A percentile compares a stretch with the other conserved stretches of the same genome.
Conservation (phyloP, 2,113 vertebrate genomes). For the Garra rufa region DNA sequence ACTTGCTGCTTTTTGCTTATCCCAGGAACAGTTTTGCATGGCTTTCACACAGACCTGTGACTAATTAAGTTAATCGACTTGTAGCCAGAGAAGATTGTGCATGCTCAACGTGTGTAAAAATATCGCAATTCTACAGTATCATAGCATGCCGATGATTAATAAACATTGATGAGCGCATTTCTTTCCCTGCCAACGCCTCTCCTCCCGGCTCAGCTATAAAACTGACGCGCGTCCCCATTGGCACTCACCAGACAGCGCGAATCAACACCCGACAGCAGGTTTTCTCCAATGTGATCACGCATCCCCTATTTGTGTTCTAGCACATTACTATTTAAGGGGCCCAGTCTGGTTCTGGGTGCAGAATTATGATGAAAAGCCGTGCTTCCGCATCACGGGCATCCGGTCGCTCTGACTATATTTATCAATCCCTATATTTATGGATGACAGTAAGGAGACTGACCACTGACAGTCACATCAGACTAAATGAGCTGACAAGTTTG, state of each 20-base stretch:
- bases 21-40: constrained; percentile 55
- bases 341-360: constrained; percentile 38
- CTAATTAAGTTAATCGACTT: constrained; percentile 62
- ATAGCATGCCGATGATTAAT: constrained; percentile 64
- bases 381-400: constrained; percentile 7
- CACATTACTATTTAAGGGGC: constrained; percentile 56
- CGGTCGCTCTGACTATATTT: constrained; percentile 17
- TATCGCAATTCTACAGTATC: constrained; percentile 63
- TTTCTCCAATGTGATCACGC: constrained; percentile 59
- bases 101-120: constrained; percentile 58
- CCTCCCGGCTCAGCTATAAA: constrained; percentile 58
- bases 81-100: constrained; percentile 53
- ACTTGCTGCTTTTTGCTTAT: constrained; percentile 61
- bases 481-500: neutral
- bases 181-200: constrained; percentile 66
- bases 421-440: constrained; percentile 1
- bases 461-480: constrained; percentile 5
- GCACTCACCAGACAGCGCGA: constrained; percentile 62
- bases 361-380: constrained; percentile 33
- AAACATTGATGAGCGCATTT: constrained; percentile 65
- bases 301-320: constrained; percentile 56
- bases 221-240: constrained; percentile 61
- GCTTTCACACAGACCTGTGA: constrained; percentile 63
- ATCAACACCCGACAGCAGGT: constrained; percentile 68
- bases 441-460: constrained; percentile 9